phyloP scores from a whole-genome alignment of 2,113 vertebrate genomes.

The Thymallus thymallus region DNA sequence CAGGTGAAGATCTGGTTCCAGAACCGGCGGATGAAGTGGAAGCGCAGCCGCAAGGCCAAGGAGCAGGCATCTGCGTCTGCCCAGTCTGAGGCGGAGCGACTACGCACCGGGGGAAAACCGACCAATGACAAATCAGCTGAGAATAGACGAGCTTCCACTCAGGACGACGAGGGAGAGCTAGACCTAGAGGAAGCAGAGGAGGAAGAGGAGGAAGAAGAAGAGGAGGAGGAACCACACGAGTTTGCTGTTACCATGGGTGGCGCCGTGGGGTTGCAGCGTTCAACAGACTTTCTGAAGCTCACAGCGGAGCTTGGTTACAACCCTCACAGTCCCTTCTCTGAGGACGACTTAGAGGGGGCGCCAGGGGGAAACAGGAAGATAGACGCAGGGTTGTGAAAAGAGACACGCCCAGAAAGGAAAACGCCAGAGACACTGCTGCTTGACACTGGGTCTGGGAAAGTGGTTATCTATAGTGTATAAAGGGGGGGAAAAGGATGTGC shows the following conservation, averaged over 20 bases:
- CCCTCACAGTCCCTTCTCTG: conserved; percentile 74
- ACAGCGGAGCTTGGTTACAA: conserved; percentile 55
- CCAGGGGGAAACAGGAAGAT: conserved; percentile 73
- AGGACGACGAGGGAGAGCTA: conserved; percentile 44
- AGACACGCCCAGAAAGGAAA: neutral
- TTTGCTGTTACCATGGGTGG: conserved; percentile 57
- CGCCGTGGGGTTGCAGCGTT: conserved; percentile 36
- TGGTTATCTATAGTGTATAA: conserved; percentile 7
- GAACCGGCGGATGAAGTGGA: conserved; percentile 84
- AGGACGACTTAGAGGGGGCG: conserved; percentile 66
- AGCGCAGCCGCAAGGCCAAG: conserved; percentile 77
- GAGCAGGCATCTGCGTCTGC: conserved; percentile 65
- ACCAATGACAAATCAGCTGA: conserved; percentile 44
- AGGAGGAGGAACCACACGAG: too few species aligned
- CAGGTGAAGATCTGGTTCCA: conserved; percentile 86
- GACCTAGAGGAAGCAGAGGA: conserved; percentile 57
- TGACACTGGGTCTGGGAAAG: conserved; percentile 26
- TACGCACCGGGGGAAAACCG: conserved; percentile 48
- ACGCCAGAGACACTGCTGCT: neutral
- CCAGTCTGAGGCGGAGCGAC: conserved; percentile 54
- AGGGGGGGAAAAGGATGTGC: conserved; percentile 27
- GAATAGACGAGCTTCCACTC: conserved; percentile 32
- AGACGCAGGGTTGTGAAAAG: conserved; percentile 73
- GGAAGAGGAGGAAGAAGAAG: conserved; percentile 48
- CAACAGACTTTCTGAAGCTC: conserved; percentile 64